Conservation (phyloP, 2,797 vertebrate genomes). For the Pseudochirops corinnae region DNA sequence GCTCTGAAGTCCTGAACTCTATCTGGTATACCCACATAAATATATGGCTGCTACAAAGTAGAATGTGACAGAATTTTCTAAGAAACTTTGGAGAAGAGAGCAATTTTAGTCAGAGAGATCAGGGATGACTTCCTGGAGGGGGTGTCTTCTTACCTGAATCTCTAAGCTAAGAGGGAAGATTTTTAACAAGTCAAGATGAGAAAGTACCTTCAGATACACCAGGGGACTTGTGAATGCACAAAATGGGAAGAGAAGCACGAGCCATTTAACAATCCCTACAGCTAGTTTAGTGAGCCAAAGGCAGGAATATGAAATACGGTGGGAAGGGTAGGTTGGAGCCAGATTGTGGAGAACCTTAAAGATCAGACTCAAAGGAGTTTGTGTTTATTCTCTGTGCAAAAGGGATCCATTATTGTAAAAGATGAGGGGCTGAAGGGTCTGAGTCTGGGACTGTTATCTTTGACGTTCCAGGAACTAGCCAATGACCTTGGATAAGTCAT, state of each 20-base stretch:
- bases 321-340: neutral
- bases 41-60: neutral
- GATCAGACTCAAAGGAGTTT: neutral
- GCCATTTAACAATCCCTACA: neutral
- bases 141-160: neutral
- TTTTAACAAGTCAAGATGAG: neutral
- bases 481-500: neutral
- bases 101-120: neutral
- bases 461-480: neutral
- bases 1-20: neutral
- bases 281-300: neutral
- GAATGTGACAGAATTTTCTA: neutral
- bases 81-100: neutral
- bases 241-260: neutral
- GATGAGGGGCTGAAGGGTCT: neutral
- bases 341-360: neutral
- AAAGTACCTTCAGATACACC: neutral
- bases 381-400: neutral
- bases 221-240: neutral
- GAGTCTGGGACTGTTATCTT: neutral
- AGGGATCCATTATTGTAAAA: neutral
- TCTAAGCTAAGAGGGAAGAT: neutral
- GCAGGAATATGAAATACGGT: neutral
- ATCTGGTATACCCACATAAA: neutral
- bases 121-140: neutral